Evolutionary conservation across 2,888 invertebrate species (phyloP).

Genomic region (Drosophila borborema): DNA sequence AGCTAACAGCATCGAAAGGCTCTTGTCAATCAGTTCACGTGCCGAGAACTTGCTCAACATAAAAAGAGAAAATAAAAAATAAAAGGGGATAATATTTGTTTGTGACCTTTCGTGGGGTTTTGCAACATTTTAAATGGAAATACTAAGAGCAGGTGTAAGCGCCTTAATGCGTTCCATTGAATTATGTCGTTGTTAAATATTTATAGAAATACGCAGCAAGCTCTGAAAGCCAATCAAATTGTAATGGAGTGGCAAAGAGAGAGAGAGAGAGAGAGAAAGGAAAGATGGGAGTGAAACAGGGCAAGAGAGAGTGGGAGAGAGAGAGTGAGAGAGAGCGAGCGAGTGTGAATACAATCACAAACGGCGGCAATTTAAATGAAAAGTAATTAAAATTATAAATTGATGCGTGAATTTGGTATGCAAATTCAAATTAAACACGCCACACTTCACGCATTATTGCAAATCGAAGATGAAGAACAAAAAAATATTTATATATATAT

Average conservation of each 20-base stretch:
- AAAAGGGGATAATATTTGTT: conserved; percentile 11
- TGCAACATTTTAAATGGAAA: conserved; percentile 26
- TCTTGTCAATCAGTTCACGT: conserved; percentile 37
- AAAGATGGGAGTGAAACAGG: no score
- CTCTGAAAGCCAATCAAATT: conserved; percentile 30
- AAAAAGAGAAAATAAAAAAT: background rate
- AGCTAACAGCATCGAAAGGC: conserved; percentile 20
- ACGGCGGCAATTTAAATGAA: conserved; percentile 20
- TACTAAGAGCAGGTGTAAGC: conserved; percentile 20
- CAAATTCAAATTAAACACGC: conserved; percentile 63
- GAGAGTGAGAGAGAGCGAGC: background rate
- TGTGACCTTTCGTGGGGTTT: background rate
- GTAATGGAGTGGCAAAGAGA: background rate
- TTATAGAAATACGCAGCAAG: conserved; percentile 37
- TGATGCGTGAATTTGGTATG: conserved; percentile 61
- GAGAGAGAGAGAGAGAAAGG: background rate
- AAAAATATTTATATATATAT: conserved; percentile 17
- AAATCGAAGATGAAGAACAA: conserved; percentile 25
- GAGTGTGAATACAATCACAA: conserved; percentile 15
- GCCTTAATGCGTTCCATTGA: conserved; percentile 53
- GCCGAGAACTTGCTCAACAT: background rate
- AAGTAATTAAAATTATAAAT: conserved; percentile 60
- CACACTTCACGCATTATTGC: conserved; percentile 50
- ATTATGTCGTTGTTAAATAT: conserved; percentile 59
- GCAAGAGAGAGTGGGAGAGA: background rate